Evolutionary conservation across 2,888 invertebrate genomes (phyloP).

Genomic region (Clostera curtula): DNA sequence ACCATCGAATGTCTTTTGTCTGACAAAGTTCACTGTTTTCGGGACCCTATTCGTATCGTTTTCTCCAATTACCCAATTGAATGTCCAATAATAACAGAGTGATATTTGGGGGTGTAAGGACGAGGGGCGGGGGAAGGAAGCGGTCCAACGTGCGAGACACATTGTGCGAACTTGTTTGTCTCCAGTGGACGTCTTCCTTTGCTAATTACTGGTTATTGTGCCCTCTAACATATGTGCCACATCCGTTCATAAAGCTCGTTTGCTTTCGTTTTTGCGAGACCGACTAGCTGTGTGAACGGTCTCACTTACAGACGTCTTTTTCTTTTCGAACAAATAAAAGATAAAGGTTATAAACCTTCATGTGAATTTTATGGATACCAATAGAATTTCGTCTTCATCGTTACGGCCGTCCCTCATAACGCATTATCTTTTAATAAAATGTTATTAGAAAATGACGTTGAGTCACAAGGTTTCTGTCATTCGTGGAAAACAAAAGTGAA

Average conservation of each 20-base stretch:
- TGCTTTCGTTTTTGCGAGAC: slow-evolving; percentile 33
- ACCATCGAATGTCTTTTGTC: not conserved
- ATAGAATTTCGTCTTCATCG: no score
- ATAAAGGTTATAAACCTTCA: no score
- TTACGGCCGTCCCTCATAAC: no score
- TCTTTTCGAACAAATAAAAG: slow-evolving; percentile 2
- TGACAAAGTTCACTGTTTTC: slow-evolving; percentile 4
- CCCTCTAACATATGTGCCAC: slow-evolving; percentile 70
- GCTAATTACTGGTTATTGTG: slow-evolving; percentile 70
- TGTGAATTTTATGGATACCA: no score
- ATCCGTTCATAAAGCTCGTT: slow-evolving; percentile 50
- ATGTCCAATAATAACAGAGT: slow-evolving; percentile 25
- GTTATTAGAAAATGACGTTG: slow-evolving; percentile 6
- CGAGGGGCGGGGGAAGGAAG: slow-evolving; percentile 37
- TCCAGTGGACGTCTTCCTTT: slow-evolving; percentile 42
- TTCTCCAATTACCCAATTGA: slow-evolving; percentile 30
- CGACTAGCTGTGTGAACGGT: no score
- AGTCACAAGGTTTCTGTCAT: slow-evolving; percentile 17
- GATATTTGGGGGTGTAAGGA: slow-evolving; percentile 21
- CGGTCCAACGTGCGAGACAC: slow-evolving; percentile 59
- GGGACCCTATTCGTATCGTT: slow-evolving; percentile 11
- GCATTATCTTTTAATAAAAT: no score
- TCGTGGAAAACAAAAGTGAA: slow-evolving; percentile 25
- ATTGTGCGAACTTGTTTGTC: slow-evolving; percentile 61
- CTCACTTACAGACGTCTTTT: no score